Conservation (phyloP, 1,140 invertebrate species). For the Drosophila trapezifrons region DNA sequence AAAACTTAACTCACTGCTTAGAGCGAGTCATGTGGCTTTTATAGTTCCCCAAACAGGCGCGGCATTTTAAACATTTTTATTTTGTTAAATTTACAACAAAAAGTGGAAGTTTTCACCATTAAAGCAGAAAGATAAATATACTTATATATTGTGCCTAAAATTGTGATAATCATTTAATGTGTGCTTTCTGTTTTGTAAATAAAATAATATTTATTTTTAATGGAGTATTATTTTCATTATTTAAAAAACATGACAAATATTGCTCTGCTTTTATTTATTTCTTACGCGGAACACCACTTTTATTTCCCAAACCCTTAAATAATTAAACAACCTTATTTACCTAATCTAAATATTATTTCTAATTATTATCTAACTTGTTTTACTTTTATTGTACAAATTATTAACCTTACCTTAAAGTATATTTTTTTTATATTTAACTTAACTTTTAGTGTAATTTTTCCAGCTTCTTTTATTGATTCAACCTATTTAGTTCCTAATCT, state of each 20-base stretch:
- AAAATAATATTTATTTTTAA: background rate
- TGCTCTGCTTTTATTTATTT: background rate
- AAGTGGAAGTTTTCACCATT: constrained; percentile 71
- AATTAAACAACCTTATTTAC: background rate
- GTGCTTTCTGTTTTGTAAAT: background rate
- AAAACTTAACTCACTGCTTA: constrained; percentile 50
- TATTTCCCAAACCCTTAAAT: background rate
- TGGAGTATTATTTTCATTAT: background rate
- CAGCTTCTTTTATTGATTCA: background rate
- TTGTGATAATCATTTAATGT: background rate
- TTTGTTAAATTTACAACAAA: constrained; percentile 44
- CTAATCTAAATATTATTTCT: background rate
- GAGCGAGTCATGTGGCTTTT: constrained; percentile 70
- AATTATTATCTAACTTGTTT: background rate
- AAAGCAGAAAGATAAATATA: constrained; percentile 12
- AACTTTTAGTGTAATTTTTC: background rate
- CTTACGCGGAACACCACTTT: background rate
- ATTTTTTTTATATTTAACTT: background rate
- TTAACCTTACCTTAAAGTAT: background rate
- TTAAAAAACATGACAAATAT: too few relatives aligned
- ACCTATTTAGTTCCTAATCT: background rate
- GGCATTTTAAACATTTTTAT: constrained; percentile 37
- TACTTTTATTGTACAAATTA: background rate
- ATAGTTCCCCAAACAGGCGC: constrained; percentile 52
- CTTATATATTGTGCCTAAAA: background rate